A percentile compares a stretch with the other conserved stretches of the same genome.
These are phyloP conservation scores for Tryphoninae sp. DNA, from an alignment of 2,888 invertebrate genomes.

Conservation along the genomic window DNA sequence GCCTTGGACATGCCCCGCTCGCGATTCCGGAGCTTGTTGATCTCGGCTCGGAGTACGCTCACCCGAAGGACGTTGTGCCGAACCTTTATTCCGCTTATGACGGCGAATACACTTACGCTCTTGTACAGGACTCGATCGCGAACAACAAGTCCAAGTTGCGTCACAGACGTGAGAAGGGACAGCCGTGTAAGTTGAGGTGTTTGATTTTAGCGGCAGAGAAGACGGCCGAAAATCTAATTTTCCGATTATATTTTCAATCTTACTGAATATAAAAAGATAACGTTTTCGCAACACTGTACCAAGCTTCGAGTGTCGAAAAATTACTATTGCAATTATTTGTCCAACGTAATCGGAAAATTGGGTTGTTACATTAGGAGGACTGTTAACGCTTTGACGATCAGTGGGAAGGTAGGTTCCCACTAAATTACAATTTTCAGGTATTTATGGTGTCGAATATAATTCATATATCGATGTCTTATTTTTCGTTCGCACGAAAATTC, in stretches of 20 bases:
- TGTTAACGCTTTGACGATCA: conserved; percentile 48
- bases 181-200: conserved; percentile 83
- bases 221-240: conserved; percentile 43
- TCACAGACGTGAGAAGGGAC: conserved; percentile 86
- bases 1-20: conserved; percentile 86
- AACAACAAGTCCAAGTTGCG: conserved; percentile 84
- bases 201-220: conserved; percentile 51
- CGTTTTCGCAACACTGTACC: not conserved
- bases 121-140: conserved; percentile 86
- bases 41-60: conserved; percentile 89
- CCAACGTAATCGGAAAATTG: conserved; percentile 39
- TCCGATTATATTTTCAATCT: conserved; percentile 34
- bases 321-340: not conserved
- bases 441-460: conserved; percentile 25
- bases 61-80: conserved; percentile 85
- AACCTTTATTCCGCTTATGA: conserved; percentile 83
- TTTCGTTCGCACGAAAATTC: conserved; percentile 30
- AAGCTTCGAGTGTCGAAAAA: not conserved
- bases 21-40: conserved; percentile 90
- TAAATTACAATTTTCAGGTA: conserved; percentile 35
- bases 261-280: not conserved
- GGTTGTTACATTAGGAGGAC: conserved; percentile 40
- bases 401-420: conserved; percentile 31
- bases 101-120: conserved; percentile 86
- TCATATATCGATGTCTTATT: conserved; percentile 36